These are phyloP conservation scores for Ellobius talpinus DNA, from an alignment of 2,113 vertebrate species.

Conservation along the genomic window DNA sequence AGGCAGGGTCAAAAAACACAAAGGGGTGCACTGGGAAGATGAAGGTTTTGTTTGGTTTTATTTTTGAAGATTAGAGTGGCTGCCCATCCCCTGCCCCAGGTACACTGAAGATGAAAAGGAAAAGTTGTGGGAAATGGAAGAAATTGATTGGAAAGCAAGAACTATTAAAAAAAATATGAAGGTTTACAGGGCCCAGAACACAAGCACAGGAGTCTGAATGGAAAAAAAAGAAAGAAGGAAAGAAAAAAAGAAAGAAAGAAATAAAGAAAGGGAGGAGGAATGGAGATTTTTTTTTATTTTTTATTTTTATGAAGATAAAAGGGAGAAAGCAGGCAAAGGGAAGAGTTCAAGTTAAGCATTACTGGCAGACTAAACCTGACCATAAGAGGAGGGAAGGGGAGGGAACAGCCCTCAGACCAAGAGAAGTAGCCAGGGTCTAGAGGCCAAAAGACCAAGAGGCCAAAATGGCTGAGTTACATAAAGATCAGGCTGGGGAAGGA, in stretches of 20 bases:
- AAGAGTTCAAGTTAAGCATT: no score
- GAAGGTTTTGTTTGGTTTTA: background rate
- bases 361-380: no score
- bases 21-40: background rate
- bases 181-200: background rate
- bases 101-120: background rate
- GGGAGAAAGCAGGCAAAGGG: no score
- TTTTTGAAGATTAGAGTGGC: background rate
- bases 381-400: no score
- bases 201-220: background rate
- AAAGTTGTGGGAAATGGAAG: background rate
- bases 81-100: no score
- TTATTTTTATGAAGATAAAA: no score
- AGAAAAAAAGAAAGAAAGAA: no score
- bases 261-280: no score
- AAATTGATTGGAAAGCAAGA: background rate
- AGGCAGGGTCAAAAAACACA: background rate
- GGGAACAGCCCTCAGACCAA: background rate
- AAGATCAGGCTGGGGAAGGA: background rate
- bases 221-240: no score
- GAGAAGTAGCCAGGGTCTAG: background rate
- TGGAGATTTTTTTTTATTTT: no score
- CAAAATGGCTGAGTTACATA: background rate
- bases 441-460: background rate
- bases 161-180: background rate